Base-by-base conservation (phyloP, 2,113 vertebrate genomes). In the Polypterus senegalus region DNA sequence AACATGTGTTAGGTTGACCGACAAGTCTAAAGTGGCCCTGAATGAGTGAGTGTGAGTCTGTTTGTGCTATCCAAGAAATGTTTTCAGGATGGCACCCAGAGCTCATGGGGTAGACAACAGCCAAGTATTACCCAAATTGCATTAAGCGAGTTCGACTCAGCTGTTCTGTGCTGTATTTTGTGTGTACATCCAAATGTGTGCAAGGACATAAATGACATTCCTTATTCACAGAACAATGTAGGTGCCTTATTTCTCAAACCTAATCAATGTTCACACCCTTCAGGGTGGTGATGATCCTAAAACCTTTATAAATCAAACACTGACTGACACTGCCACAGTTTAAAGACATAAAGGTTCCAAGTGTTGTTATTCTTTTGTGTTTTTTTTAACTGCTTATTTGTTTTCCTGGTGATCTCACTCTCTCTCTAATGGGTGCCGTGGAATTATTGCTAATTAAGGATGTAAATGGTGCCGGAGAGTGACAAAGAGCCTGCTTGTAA, bases 381-480 rank as follows among this genome's bases (percentile, higher is more conserved):
- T 61, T 48, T 57, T 57, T 58, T 58, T 64, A 58, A 69, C 45
- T 63, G 68, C 44, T 80, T 79, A 80, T 80, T 77, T 83, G 66
- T 80, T 81, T 85, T 77, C 73, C 77, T 73, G 71, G 79, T 76
- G 74, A 78, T 83, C 84, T 68, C 74, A 77, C 77, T 76, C 76
- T 72, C 76, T 80, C 79, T 81, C 77, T 88, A 88, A 89, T 87
- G 83, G 84, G 76, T 76, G 83, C 81, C 80, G 79, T 86, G 87
- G 84, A 89, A 88, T 88, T 88, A 86, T 84, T 89, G 77, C 83
- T 90, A 88, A 90, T 91, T 89, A 90, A 82, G 81, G 81, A 88
- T 89, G 84, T 87, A 91, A 92, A 90, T 88, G 86, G 86, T 87
- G 84, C 85, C 77, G 67, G 81, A 82, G 73, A 80, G 77, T 82